Percentiles rank a stretch among this genome's conserved stretches.
These are phyloP conservation scores for Mongoloraphidia duomilia DNA, from an alignment of 2,888 invertebrate genomes.

Conservation along the genomic window DNA sequence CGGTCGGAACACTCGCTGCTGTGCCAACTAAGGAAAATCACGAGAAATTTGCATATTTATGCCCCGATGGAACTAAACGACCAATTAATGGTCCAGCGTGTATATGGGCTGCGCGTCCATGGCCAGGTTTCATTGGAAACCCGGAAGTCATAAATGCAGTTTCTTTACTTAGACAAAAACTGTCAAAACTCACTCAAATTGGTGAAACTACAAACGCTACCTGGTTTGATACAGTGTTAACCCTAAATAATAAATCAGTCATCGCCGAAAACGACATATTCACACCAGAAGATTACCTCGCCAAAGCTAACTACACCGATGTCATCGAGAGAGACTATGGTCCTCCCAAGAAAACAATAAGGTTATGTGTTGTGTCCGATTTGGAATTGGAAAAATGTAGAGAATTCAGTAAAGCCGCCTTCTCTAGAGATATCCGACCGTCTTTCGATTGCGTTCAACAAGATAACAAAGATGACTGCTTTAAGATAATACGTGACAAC, in stretches of 20 bases:
- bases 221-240: constrained; percentile 37
- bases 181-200: constrained; percentile 35
- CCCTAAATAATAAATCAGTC: constrained; percentile 44
- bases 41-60: constrained; percentile 58
- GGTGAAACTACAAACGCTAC: constrained; percentile 28
- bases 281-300: constrained; percentile 42
- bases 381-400: constrained; percentile 61
- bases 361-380: constrained; percentile 51
- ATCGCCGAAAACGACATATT: constrained; percentile 35
- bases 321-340: constrained; percentile 61
- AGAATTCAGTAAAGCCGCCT: constrained; percentile 53
- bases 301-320: constrained; percentile 50
- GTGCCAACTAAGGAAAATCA: constrained; percentile 44
- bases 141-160: constrained; percentile 40
- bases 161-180: constrained; percentile 37
- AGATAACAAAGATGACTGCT: constrained; percentile 46
- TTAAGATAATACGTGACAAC: constrained; percentile 49
- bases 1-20: constrained; percentile 43
- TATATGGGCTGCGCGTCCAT: constrained; percentile 75
- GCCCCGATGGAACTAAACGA: constrained; percentile 60
- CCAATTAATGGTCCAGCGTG: constrained; percentile 48
- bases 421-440: constrained; percentile 66
- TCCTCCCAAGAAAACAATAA: constrained; percentile 47
- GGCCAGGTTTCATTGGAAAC: constrained; percentile 64
- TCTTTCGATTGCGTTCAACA: constrained; percentile 61